These are phyloP conservation scores for Chironomus riparius DNA, from an alignment of 2,888 invertebrate species.

Conservation along the genomic window DNA sequence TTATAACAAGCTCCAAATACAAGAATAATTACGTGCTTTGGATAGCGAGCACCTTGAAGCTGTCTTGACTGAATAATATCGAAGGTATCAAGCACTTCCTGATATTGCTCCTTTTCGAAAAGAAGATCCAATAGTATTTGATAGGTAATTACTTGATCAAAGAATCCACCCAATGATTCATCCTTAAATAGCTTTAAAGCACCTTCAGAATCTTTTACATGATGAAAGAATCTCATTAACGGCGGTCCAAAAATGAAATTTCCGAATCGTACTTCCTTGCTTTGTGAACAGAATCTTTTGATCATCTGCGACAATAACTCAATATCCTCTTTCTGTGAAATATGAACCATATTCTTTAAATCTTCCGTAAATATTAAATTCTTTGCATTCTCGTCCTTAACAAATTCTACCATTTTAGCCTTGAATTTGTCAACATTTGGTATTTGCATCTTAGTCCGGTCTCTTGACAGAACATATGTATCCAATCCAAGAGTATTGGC, in stretches of 20 bases:
- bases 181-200: constrained; percentile 60
- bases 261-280: constrained; percentile 64
- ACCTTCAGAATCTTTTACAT: constrained; percentile 56
- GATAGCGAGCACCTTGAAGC: constrained; percentile 54
- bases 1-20: constrained; percentile 64
- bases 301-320: constrained; percentile 59
- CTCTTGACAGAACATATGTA: constrained; percentile 48
- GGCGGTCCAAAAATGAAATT: constrained; percentile 74
- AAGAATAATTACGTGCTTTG: constrained; percentile 58
- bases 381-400: constrained; percentile 44
- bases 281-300: constrained; percentile 62
- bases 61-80: constrained; percentile 52
- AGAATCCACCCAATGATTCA: constrained; percentile 53
- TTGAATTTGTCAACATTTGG: constrained; percentile 55
- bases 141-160: constrained; percentile 59
- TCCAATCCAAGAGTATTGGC: constrained; percentile 46
- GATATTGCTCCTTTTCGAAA: constrained; percentile 56
- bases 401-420: constrained; percentile 58
- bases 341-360: constrained; percentile 51
- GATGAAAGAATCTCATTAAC: constrained; percentile 67
- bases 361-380: constrained; percentile 77
- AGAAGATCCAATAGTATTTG: constrained; percentile 63
- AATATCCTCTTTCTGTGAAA: constrained; percentile 56
- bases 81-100: constrained; percentile 56
- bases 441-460: constrained; percentile 52